Base-by-base conservation (phyloP, 1,140 invertebrate genomes). In the Drosophila kurseongensis region DNA sequence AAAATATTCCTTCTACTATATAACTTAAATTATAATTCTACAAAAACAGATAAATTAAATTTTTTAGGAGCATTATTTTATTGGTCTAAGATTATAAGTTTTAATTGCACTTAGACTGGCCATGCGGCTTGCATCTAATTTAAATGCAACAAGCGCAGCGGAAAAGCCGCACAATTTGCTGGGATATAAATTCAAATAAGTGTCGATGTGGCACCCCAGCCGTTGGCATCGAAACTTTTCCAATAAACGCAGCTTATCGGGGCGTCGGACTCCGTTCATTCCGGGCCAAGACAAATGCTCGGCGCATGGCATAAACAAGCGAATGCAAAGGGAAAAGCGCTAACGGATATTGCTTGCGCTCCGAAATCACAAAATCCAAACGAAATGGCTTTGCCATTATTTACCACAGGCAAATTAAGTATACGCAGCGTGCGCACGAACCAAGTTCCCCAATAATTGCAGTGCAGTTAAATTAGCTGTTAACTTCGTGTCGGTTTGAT, bases 121-220 rank as follows among this genome's bases (percentile, higher is more conserved):
- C 14, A 13, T 68, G 45, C 13, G n/a, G 18, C 29, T 38, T 4
- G 40, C 14, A 59, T 66, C 61, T 35, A 76, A 76, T 76, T 76
- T 75, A 76, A 76, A 67, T 76, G 61, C 73, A 67, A 44, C 61
- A 58, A 76, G 40, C 48, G 44, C 54, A 40, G 27, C 50, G 41
- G 32, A 48, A 52, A 13, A 27, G 38, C 16, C 23, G 40, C 47
- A 71, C 56, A 47, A 77, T 75, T 74, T 80, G 68, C 41, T 41
- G 7, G 59, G 72, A 78, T 71, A 84, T 89, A 88, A 88, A 88
- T 88, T 88, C 51, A 77, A 89, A 88, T 88, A 69, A 88, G 68
- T 77, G 67, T 55, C 48, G 40, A 47, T 54, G 45, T 45, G 35
- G 14, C 13, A 38, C 38, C 51, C 45, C 38, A 16, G 35, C 29